Base-by-base conservation (phyloP, 2,888 invertebrate species). In the Hypomecis atomaria region DNA sequence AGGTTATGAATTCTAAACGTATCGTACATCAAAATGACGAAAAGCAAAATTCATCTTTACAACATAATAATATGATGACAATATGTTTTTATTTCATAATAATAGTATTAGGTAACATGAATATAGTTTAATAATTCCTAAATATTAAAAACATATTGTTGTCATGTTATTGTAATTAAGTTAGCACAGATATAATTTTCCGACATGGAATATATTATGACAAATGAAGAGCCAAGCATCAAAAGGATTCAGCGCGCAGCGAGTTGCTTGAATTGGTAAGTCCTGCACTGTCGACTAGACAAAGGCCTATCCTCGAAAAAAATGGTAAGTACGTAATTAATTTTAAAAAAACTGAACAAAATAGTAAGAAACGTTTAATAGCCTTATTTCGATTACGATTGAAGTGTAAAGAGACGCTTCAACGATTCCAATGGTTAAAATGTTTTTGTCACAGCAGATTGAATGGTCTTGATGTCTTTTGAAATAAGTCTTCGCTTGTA, bases 341-440 rank as follows among this genome's bases (percentile, higher is more conserved):
- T n/a, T n/a, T n/a, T n/a, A 38, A 43, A 43, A 10, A 5, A 4
- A 11, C 59, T 74, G 74, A 79, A 49, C 13, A n/a, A 37, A 37
- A 33, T 9, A 1, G 81, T 83, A 87, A 85, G 88, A 86, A 85
- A 90, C 85, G 87, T 79, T 83, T 62, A 54, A 49, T 8, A 36
- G 23, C 13, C 34, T 57, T 52, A 71, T 69, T 77, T 76, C 75
- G 71, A 78, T 81, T 81, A 79, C 85, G 78, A 83, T 79, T 78
- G 77, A 83, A 81, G 78, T 86, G 87, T 81, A 81, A 88, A 85
- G 78, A 48, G 65, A 85, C 83, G 89, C 85, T 87, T 78, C 79
- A 82, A 71, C 75, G 85, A 74, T 71, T 83, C 66, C 71, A 78
- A 50, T 75, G 77, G 75, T 75, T 74, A 74, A 74, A 67, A 58